Evolutionary conservation across 2,797 vertebrate species (phyloP), one percentile per base, ranked within the genome.

Genomic region (Eidolon dupreanum): DNA sequence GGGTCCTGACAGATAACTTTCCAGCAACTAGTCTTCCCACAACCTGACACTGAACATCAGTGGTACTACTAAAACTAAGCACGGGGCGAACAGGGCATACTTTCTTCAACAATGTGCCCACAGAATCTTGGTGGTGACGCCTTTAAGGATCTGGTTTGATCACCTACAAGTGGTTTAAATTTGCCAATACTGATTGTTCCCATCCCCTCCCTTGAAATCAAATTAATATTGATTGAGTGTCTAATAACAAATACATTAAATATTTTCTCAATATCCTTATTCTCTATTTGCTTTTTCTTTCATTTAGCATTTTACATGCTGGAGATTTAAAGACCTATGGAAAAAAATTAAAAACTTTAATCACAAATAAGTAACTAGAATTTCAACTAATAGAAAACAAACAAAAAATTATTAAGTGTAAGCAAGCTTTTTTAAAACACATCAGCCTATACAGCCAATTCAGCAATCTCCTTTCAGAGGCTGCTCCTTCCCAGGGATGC

Each of bases 331-430:
- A 79, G 9, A 70, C 53, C 24, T 82, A 70, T 55, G 31, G 31
- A 26, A 81, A 26, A 26, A 83, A 88, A 97, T 31, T 16, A 20
- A 77, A 82, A 94, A 36, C 8, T 33, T 81, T 57, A 88, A 81
- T 65, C 65, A 95, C 55, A 93, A 59, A 20, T 77, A 94, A 95
- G 71, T 41, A 96, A 88, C 63, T 66, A 85, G 38, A 94, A 79
- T 53, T 88, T 87, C 77, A 96, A 81, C 46, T 53, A 71, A 82
- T 8, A 82, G 26, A 89, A 79, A 61, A 77, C 87, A 79, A 66
- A 77, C 6, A 49, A 73, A 68, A 68, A 77, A 81, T 10, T 36
- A 33, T 1, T 75, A 31, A 41, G 4, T 46, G 1, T 83, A 71
- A 75, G 43, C 36, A 90, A 89, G 59, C 5, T 70, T 75, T 73